Evolutionary conservation across 2,113 vertebrate genomes (phyloP), one percentile per base, ranked within the genome.

Genomic region (Calonectris borealis): DNA sequence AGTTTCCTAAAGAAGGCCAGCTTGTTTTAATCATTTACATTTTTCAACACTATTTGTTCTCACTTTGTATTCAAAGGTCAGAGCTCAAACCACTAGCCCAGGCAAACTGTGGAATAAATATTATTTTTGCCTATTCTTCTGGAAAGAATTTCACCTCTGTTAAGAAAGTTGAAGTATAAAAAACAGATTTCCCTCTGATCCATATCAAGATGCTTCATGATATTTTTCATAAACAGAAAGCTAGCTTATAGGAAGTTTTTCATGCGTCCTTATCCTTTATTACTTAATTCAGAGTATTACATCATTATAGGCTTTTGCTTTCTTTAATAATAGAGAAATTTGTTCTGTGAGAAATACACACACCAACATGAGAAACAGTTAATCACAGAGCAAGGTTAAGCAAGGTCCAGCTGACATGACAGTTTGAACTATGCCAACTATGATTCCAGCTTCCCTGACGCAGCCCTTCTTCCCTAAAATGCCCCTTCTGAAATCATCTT

Each of bases 1-100:
- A 51, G 20, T 72, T 91, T 62, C 76, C 81, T 57, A 38, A 49
- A 65, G 88, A 81, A 92, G 76, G 65, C n/a, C 85, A 95, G 83
- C 75, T 86, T 95, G 83, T 77, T 96, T 95, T 76, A 91, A 92
- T 94, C 60, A 82, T 96, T 96, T 90, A 81, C 44, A 71, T 91
- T 95, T 96, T 96, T 71, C 92, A 95, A 85, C 68, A 81, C 76
- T 98, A 94, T 98, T 97, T 98, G 76, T 84, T 93, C 93, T 96
- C 93, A 83, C 94, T 96, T 97, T 78, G 94, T 79, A 94, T 97
- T 97, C 98, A 97, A 98, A 98, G 97, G 98, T 98, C 97, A 98
- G 93, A 97, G 97, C 88, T 97, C 95, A 96, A 98, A 96, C 87
- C 73, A 87, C 89, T 94, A 97, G 97, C 96, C 16, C 72, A 95